Conservation (phyloP, 2,797 vertebrate genomes). For the Acanthurus tractus region DNA sequence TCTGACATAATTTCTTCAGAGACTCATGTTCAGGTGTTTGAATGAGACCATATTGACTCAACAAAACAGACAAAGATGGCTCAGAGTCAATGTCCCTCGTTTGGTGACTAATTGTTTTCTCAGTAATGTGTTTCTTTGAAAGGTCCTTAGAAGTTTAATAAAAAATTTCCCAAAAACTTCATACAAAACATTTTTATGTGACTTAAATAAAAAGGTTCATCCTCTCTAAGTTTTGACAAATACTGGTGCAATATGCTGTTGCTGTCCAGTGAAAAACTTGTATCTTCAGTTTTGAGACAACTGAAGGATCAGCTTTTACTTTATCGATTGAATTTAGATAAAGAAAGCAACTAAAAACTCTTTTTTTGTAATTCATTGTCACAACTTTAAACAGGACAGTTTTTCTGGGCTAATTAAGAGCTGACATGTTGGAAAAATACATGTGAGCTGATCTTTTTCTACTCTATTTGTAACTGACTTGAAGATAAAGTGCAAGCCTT, state of each 20-base stretch:
- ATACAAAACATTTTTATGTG: slow-evolving; percentile 19
- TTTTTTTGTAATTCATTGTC: background rate
- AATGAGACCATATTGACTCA: slow-evolving; percentile 6
- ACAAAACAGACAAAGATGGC: slow-evolving; percentile 1
- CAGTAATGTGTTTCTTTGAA: background rate
- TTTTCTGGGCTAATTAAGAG: background rate
- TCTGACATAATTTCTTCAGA: slow-evolving; percentile 39
- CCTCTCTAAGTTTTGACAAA: slow-evolving; percentile 8
- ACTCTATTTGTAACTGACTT: slow-evolving; percentile 20
- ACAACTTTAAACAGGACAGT: background rate
- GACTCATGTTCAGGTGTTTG: slow-evolving; percentile 26
- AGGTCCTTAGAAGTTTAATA: background rate
- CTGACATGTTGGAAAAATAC: background rate
- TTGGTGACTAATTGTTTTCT: slow-evolving; percentile 32
- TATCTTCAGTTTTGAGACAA: slow-evolving; percentile 4
- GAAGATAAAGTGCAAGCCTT: slow-evolving; percentile 36
- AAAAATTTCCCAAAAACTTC: background rate
- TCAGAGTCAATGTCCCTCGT: background rate
- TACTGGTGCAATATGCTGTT: slow-evolving; percentile 19
- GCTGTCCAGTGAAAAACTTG: slow-evolving; percentile 12
- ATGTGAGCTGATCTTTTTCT: slow-evolving; percentile 10
- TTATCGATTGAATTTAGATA: background rate
- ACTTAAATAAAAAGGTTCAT: slow-evolving; percentile 4
- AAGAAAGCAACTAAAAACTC: slow-evolving; percentile 9
- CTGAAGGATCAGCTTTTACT: background rate